Conservation (phyloP, 1,140 invertebrate species). For the Marisa cornuarietis region DNA sequence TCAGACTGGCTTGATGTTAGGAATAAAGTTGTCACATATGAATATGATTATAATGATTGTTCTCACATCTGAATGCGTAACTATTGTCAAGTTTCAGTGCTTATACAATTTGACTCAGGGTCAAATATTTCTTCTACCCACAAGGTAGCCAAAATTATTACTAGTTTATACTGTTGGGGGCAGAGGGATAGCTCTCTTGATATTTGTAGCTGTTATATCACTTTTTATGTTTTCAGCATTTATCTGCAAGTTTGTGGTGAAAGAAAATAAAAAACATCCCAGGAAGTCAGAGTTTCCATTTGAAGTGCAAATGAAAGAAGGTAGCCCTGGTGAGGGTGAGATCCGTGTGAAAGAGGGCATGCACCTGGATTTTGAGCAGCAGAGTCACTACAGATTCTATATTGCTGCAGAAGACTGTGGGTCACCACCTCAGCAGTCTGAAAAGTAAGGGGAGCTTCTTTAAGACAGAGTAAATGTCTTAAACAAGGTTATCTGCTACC, state of each 20-base stretch:
- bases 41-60: too few species aligned
- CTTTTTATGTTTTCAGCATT: conserved; percentile 69
- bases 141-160: not conserved
- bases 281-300: conserved; percentile 77
- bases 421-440: conserved; percentile 77
- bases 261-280: conserved; percentile 83
- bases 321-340: conserved; percentile 69
- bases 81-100: too few species aligned
- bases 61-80: too few species aligned
- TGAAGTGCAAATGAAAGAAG: conserved; percentile 73
- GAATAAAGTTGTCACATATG: too few species aligned
- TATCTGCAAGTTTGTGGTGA: conserved; percentile 91
- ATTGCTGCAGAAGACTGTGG: conserved; percentile 90
- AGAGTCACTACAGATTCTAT: conserved; percentile 94
- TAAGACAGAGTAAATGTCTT: too few species aligned
- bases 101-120: not conserved
- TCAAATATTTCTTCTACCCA: not conserved
- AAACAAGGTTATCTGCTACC: too few species aligned
- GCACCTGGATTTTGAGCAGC: conserved; percentile 90
- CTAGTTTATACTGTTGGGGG: conserved; percentile 1
- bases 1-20: not conserved
- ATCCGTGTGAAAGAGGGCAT: conserved; percentile 73
- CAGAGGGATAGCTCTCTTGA: too few species aligned
- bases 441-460: conserved; percentile 38
- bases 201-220: not conserved